Base-by-base conservation (phyloP, 2,797 vertebrate genomes). In the Acanthiza pusilla region DNA sequence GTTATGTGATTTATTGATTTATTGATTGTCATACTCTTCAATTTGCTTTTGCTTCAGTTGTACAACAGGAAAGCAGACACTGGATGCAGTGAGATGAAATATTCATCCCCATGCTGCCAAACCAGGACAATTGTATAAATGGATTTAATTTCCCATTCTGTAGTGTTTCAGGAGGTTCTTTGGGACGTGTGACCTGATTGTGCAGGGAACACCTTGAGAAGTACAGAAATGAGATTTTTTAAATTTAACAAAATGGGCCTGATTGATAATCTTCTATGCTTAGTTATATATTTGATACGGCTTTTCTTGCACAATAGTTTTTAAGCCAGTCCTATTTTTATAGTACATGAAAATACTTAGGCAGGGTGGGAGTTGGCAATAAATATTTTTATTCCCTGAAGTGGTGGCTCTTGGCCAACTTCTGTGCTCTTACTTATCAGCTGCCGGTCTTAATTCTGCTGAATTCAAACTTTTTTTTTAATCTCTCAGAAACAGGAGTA, bases 341-440 rank as follows among this genome's bases (percentile, higher is more conserved):
- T 45, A 60, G 57, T 43, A 42, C 47, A 18, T 58, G 70, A 72
- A 91, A 91, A 92, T 85, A 58, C 45, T 89, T 74, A 29, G 50
- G 61, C 30, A 55, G 90, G 84, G 83, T 94, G 90, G 85, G 83
- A 91, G 48, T 65, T 4, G 3, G 65, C 77, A 84, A 36, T 91
- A 86, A 91, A 91, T 94, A 84, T 10, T 89, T 95, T 55, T 91
- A 87, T 92, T 94, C 93, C 77, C 88, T 58, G 1, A 91, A 72
- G 70, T 40, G 15, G 19, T 93, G 79, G 79, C 80, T 76, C n/a
- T 88, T 66, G 29, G 80, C 90, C 91, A 95, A 0, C 34, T 86
- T 93, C 43, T 81, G 25, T 4, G 5, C 20, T 80, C 51, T 81
- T 60, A 38, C 76, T 93, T 58, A 85, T 91, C 73, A 87, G 36